Conservation (phyloP, 2,113 vertebrate species). For the Sclerurus mexicanus region DNA sequence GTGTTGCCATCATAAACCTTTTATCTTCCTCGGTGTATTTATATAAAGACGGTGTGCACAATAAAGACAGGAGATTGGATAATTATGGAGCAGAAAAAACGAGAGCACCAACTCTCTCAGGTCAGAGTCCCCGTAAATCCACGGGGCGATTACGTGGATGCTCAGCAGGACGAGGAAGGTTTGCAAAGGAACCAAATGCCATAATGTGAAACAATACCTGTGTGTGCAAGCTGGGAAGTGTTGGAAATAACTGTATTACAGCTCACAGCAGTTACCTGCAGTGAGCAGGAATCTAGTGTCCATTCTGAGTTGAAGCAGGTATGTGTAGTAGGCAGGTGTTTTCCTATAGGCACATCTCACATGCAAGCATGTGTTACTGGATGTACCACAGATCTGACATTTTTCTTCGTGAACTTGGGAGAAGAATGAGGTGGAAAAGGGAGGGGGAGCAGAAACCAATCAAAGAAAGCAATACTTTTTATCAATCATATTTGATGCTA, state of each 20-base stretch:
- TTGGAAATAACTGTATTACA: background rate
- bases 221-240: background rate
- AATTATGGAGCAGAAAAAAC: background rate
- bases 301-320: conserved; percentile 26
- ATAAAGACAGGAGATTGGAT: background rate
- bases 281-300: background rate
- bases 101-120: fast-evolving
- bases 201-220: background rate
- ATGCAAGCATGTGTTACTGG: conserved; percentile 56
- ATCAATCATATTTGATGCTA: conserved; percentile 73
- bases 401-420: conserved; percentile 30
- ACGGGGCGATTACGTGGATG: fast-evolving
- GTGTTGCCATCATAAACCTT: background rate
- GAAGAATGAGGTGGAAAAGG: conserved; percentile 55
- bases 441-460: conserved; percentile 60
- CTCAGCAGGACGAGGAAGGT: background rate
- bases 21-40: background rate
- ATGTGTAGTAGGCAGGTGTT: conserved; percentile 62
- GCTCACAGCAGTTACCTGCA: conserved; percentile 2
- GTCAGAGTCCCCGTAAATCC: background rate
- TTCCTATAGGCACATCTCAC: conserved; percentile 60
- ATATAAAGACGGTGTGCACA: background rate
- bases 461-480: conserved; percentile 68
- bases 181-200: background rate
- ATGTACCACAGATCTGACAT: conserved; percentile 59